phyloP scores from a whole-genome alignment of 2,113 vertebrate species.

The Regulus satrapa region DNA sequence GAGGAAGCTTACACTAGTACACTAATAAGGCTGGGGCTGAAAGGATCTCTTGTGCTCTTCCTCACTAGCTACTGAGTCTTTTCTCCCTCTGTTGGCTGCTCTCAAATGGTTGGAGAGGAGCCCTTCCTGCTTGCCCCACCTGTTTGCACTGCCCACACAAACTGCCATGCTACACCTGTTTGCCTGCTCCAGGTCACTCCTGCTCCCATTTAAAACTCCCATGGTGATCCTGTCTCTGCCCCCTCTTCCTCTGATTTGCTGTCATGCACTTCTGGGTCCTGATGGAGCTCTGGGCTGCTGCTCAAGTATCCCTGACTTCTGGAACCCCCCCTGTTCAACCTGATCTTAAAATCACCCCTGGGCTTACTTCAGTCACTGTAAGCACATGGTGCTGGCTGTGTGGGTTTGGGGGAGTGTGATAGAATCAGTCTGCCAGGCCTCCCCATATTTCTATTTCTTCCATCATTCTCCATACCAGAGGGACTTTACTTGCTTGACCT shows the following conservation, averaged over 20 bases:
- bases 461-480: neutral
- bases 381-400: neutral
- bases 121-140: neutral
- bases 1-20: neutral
- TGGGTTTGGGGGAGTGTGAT: neutral
- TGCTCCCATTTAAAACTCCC: neutral
- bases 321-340: neutral
- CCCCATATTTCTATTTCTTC: neutral
- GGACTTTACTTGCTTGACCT: neutral
- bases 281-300: neutral
- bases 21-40: neutral
- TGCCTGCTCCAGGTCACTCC: neutral
- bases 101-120: neutral
- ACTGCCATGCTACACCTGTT: neutral
- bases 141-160: neutral
- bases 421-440: neutral
- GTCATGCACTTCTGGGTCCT: neutral
- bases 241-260: neutral
- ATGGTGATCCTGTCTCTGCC: neutral
- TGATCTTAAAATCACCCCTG: neutral
- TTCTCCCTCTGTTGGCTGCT: neutral
- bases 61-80: neutral
- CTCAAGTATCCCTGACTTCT: neutral
- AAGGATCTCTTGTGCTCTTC: neutral
- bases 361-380: neutral